phyloP scores from a whole-genome alignment of 2,888 invertebrate species.

The Drosophila anomalipes region DNA sequence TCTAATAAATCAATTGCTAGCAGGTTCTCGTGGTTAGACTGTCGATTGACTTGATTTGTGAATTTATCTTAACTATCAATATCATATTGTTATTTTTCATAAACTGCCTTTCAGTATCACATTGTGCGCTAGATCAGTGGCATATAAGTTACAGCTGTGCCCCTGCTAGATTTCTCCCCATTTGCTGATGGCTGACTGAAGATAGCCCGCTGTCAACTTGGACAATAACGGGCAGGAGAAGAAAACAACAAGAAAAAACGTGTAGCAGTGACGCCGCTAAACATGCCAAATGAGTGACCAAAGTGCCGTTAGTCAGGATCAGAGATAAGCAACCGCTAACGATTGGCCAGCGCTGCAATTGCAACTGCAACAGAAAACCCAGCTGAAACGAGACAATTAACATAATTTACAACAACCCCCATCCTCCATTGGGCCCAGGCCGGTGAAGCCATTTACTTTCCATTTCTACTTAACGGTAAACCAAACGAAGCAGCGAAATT shows the following conservation, averaged over 20 bases:
- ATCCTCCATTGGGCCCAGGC: constrained; percentile 12
- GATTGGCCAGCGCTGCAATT: constrained; percentile 14
- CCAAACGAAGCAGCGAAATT: constrained; percentile 66
- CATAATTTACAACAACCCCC: constrained; percentile 67
- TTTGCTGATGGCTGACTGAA: constrained; percentile 30
- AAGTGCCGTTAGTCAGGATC: constrained; percentile 72
- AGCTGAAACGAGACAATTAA: constrained; percentile 69
- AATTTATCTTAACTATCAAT: not conserved
- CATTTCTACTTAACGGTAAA: constrained; percentile 74
- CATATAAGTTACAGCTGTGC: constrained; percentile 5
- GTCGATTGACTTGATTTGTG: not conserved
- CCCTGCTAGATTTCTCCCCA: constrained; percentile 49
- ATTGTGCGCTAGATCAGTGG: constrained; percentile 8
- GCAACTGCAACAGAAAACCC: constrained; percentile 29
- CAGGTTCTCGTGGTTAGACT: not conserved
- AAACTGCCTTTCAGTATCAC: not conserved
- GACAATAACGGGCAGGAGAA: constrained; percentile 20
- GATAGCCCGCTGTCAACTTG: constrained; percentile 49
- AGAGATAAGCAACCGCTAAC: constrained; percentile 50
- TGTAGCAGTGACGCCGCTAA: constrained; percentile 35
- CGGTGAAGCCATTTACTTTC: constrained; percentile 65
- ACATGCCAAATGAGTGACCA: constrained; percentile 40
- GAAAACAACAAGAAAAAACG: constrained; percentile 7
- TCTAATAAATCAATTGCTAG: not conserved
- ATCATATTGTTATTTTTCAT: not conserved